Evolutionary conservation across 64 coral and sea anemone genomes (phyloP).

Genomic region (Pachyseris speciosa): DNA sequence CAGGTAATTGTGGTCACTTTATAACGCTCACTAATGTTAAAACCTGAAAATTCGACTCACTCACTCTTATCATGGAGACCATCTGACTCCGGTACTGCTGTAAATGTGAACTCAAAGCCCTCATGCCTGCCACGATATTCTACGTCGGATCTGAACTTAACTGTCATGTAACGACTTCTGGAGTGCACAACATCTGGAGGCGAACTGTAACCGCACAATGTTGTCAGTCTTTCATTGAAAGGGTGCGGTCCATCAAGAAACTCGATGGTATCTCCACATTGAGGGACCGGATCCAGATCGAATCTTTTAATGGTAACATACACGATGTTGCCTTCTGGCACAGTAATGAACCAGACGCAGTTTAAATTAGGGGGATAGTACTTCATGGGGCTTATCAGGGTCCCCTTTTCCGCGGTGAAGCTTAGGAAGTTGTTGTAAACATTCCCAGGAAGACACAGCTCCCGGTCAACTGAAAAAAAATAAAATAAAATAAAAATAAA

Average conservation of each 20-base stretch:
- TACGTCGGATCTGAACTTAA: too few relatives aligned
- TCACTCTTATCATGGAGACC: not conserved
- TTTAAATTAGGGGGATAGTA: constrained; percentile 57
- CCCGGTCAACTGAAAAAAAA: not conserved
- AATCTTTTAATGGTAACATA: constrained; percentile 40
- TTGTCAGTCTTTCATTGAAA: too few relatives aligned
- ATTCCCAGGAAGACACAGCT: not conserved
- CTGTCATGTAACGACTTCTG: constrained; percentile 4
- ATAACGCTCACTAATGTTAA: too few relatives aligned
- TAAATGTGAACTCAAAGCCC: not conserved
- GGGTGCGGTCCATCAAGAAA: not conserved
- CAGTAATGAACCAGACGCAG: constrained; percentile 59
- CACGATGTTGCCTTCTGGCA: constrained; percentile 19
- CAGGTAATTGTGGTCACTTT: too few relatives aligned
- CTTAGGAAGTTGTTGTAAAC: constrained; percentile 16
- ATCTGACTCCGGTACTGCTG: not conserved
- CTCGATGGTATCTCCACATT: not conserved
- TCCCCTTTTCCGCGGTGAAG: not conserved
- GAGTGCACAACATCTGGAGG: not conserved
- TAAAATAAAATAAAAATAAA: too few relatives aligned
- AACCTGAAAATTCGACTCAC: too few relatives aligned
- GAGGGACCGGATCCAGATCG: not conserved
- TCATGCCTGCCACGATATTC: too few relatives aligned
- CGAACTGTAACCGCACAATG: not conserved
- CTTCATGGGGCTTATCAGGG: constrained; percentile 24